These are phyloP conservation scores for Cyanistes caeruleus DNA, from an alignment of 2,113 vertebrate genomes.

Conservation along the genomic window DNA sequence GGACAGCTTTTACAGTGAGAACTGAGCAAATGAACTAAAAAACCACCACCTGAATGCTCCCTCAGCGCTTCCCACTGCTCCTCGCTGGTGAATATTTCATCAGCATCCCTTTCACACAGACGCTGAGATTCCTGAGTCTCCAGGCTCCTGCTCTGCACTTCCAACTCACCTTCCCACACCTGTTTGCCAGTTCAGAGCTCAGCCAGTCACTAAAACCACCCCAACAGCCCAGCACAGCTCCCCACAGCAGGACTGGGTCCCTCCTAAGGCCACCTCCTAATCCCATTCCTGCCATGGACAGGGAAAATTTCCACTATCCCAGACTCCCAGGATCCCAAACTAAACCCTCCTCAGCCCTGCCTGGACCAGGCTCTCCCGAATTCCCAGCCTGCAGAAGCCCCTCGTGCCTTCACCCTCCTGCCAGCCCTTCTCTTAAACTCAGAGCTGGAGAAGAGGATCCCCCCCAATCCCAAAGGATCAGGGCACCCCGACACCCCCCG, in stretches of 20 bases:
- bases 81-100: neutral
- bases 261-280: neutral
- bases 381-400: neutral
- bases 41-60: rapidly evolving
- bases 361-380: rapidly evolving
- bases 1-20: neutral
- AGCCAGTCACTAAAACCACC: neutral
- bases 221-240: rapidly evolving
- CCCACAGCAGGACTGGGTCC: neutral
- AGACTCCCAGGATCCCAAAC: neutral
- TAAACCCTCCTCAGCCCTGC: neutral
- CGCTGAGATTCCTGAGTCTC: neutral
- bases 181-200: neutral
- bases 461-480: neutral
- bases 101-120: neutral
- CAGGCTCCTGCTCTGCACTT: neutral
- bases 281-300: too few species aligned
- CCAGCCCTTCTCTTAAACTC: neutral
- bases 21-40: neutral
- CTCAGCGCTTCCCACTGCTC: rapidly evolving
- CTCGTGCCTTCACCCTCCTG: too few species aligned
- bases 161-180: neutral
- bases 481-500: neutral
- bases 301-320: neutral
- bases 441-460: neutral